phyloP scores from a whole-genome alignment of 1,140 invertebrate species.

The Brachionus rubens region DNA sequence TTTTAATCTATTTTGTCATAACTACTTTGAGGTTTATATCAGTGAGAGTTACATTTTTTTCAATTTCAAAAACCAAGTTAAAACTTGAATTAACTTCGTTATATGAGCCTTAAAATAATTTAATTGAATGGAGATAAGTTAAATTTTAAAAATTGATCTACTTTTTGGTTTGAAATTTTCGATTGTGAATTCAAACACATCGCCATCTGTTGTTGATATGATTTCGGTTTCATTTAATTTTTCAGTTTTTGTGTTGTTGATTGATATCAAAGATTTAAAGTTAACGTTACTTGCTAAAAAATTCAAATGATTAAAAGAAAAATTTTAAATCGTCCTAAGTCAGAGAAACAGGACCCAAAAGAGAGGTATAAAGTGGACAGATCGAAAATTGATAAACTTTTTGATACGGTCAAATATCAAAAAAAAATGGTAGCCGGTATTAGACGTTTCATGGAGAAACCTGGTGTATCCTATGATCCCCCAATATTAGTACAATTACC shows the following conservation, averaged over 20 bases:
- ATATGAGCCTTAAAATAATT: neutral
- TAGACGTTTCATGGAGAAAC: neutral
- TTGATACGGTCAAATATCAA: too few relatives aligned
- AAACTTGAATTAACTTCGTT: neutral
- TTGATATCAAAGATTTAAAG: neutral
- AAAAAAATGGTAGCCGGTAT: too few relatives aligned
- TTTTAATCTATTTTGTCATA: too few relatives aligned
- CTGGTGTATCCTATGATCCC: neutral
- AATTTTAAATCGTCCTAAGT: too few relatives aligned
- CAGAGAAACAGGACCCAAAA: neutral
- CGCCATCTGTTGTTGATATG: neutral
- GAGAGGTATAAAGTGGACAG: neutral
- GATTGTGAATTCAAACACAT: neutral
- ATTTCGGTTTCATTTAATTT: conserved; percentile 34
- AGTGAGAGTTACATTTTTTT: conserved; percentile 12
- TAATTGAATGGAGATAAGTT: neutral
- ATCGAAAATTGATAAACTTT: too few relatives aligned
- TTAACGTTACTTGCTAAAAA: neutral
- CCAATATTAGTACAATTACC: neutral
- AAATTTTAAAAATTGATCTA: neutral
- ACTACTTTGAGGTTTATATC: conserved; percentile 5
- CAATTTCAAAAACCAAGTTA: neutral
- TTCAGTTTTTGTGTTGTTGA: conserved; percentile 8
- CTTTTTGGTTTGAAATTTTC: neutral
- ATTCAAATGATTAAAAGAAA: too few relatives aligned